Conservation (phyloP, 2,113 vertebrate genomes). For the Eclectus roratus region DNA sequence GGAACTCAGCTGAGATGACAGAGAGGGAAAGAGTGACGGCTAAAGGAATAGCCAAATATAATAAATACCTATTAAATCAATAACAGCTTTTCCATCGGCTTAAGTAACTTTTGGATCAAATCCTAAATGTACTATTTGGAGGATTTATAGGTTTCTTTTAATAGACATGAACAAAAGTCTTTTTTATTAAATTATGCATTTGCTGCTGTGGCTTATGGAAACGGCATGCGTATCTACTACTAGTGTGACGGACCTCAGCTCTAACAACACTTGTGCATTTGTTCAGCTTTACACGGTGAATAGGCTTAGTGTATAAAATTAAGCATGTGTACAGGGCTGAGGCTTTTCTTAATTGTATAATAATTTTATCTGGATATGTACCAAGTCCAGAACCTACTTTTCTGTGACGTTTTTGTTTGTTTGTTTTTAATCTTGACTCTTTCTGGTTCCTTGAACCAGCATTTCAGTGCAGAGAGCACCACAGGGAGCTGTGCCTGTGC, state of each 20-base stretch:
- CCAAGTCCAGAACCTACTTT: neutral
- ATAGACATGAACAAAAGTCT: slow-evolving; percentile 48
- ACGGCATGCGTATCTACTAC: slow-evolving; percentile 24
- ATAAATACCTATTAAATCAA: slow-evolving; percentile 67
- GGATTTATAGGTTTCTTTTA: slow-evolving; percentile 59
- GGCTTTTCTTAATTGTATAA: neutral
- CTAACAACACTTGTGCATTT: slow-evolving; percentile 40
- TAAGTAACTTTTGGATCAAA: slow-evolving; percentile 51
- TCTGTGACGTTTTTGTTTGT: neutral
- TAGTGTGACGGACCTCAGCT: neutral
- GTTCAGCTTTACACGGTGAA: slow-evolving; percentile 11
- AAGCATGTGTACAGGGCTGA: neutral
- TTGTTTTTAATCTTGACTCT: neutral
- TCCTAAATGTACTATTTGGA: slow-evolving; percentile 55
- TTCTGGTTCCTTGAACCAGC: neutral
- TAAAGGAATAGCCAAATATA: slow-evolving; percentile 50
- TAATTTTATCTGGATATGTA: slow-evolving; percentile 33
- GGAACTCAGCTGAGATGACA: slow-evolving; percentile 40
- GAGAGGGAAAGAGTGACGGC: slow-evolving; percentile 9
- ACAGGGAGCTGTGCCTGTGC: rapidly evolving
- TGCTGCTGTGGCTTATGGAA: slow-evolving; percentile 48
- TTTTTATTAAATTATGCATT: slow-evolving; percentile 54
- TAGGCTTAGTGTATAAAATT: slow-evolving; percentile 25
- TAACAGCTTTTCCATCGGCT: slow-evolving; percentile 60
- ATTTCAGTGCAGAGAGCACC: neutral